Conservation (phyloP, 2,113 vertebrate genomes). For the Platysternon megacephalum region DNA sequence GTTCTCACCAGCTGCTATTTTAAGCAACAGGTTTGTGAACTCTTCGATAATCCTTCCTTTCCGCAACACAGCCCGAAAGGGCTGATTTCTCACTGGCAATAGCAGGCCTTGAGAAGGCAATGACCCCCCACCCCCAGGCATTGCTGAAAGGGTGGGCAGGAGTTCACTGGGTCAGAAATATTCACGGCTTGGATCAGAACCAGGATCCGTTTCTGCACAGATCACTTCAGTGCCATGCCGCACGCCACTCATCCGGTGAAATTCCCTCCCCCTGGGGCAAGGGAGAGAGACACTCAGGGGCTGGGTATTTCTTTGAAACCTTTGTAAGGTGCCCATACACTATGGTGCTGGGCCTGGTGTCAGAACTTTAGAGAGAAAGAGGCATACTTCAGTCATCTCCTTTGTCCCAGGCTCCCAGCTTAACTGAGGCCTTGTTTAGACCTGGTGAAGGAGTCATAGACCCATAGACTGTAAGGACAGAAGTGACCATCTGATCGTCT, state of each 20-base stretch:
- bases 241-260: background rate
- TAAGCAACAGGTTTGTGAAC: background rate
- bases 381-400: background rate
- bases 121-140: rapidly evolving
- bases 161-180: background rate
- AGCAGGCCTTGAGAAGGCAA: background rate
- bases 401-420: background rate
- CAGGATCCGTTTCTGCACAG: too few relatives aligned
- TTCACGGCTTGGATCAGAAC: background rate
- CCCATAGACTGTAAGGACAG: background rate
- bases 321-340: background rate
- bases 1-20: background rate
- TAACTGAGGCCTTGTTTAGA: background rate
- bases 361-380: background rate
- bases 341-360: background rate
- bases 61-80: rapidly evolving
- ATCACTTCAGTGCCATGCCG: background rate
- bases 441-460: background rate
- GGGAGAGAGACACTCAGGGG: background rate
- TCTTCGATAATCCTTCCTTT: background rate
- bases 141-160: rapidly evolving
- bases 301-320: background rate
- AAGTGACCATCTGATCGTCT: background rate
- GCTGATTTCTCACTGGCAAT: background rate
- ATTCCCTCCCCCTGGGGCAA: background rate